A percentile compares a stretch with the other conserved stretches of the same genome.
These are phyloP conservation scores for Polypedilum pembai DNA, from an alignment of 1,140 invertebrate genomes.

Conservation along the genomic window DNA sequence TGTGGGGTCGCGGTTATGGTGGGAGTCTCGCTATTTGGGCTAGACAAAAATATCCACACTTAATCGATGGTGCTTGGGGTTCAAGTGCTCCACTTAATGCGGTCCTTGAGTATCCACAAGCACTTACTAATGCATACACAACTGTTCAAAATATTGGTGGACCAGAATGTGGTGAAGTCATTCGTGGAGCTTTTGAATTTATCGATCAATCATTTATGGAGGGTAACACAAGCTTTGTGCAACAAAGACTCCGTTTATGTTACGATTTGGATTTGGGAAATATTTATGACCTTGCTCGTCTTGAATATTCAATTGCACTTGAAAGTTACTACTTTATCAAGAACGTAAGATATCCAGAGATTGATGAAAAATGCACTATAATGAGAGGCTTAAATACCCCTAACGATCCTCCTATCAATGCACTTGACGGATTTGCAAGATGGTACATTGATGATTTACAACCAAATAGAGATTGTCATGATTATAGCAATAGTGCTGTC, in stretches of 20 bases:
- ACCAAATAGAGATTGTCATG: neutral
- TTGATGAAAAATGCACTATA: neutral
- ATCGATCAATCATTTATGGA: neutral
- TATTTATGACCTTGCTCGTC: neutral
- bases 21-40: slow-evolving; percentile 50
- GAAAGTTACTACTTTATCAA: neutral
- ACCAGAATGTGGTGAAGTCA: neutral
- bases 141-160: neutral
- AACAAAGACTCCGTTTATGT: neutral
- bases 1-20: slow-evolving; percentile 51
- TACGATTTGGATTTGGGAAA: neutral
- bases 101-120: neutral
- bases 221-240: neutral
- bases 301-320: neutral
- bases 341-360: neutral
- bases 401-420: neutral
- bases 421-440: neutral
- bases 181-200: neutral
- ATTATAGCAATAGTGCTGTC: neutral
- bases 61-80: slow-evolving; percentile 44
- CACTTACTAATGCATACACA: neutral
- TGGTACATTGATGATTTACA: slow-evolving; percentile 19
- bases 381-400: neutral
- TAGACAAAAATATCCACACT: slow-evolving; percentile 49
- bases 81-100: neutral